Conservation (phyloP, 2,797 vertebrate species). For the Rhabdomys pumilio region DNA sequence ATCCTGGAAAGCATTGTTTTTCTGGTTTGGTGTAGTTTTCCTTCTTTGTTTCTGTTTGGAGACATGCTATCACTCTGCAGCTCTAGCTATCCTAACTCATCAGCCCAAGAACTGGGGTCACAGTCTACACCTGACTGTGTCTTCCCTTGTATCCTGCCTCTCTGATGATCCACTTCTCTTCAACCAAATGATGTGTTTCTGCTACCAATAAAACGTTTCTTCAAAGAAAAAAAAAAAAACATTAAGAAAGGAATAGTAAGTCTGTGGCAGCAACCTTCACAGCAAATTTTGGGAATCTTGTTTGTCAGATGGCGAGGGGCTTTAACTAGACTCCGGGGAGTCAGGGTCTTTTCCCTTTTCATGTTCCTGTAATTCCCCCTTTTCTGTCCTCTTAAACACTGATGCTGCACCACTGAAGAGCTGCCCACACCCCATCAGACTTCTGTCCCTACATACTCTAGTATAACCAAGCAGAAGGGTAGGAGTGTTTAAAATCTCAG, state of each 20-base stretch:
- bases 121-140: background rate
- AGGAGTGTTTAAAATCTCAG: background rate
- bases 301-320: background rate
- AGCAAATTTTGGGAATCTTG: background rate
- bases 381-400: background rate
- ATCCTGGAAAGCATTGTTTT: background rate
- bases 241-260: background rate
- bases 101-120: background rate
- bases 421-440: background rate
- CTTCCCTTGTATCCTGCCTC: slow-evolving; percentile 1
- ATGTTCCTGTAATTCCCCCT: background rate
- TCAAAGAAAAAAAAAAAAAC: background rate
- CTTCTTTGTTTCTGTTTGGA: background rate
- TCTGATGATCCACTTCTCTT: background rate
- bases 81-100: background rate
- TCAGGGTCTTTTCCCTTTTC: background rate
- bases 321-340: background rate
- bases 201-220: slow-evolving; percentile 5
- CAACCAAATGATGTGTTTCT: slow-evolving; percentile 8
- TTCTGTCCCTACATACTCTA: background rate
- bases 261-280: background rate
- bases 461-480: background rate
- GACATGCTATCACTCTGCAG: background rate
- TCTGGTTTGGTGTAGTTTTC: background rate
- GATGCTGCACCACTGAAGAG: background rate